These are phyloP conservation scores for Hipposideros armiger DNA, from an alignment of 2,113 vertebrate genomes.

Conservation along the genomic window DNA sequence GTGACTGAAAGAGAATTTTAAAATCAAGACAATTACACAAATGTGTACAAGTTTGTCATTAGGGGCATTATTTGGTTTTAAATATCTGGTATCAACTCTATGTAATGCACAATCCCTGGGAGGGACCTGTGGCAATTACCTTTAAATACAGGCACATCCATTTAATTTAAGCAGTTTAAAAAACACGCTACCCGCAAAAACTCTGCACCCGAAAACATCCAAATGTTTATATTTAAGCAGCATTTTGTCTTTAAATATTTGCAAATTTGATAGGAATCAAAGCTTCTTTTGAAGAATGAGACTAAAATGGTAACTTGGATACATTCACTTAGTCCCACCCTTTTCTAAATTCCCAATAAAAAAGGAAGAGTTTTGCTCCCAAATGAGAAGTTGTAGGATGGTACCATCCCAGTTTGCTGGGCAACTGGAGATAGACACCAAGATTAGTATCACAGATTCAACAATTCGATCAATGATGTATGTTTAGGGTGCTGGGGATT, in stretches of 20 bases:
- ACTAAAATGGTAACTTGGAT: not conserved
- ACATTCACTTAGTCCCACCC: not conserved
- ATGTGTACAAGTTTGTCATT: not conserved
- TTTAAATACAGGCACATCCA: not conserved
- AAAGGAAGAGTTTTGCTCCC: not conserved
- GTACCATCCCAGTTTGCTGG: not conserved
- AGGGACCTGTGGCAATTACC: accelerated
- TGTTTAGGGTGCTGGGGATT: not conserved
- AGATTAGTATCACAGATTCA: accelerated
- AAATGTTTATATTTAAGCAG: not conserved
- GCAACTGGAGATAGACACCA: not conserved
- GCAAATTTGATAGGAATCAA: not conserved
- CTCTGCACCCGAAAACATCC: no score
- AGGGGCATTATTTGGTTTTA: not conserved
- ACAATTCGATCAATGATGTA: no score
- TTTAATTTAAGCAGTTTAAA: not conserved
- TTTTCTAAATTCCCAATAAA: not conserved
- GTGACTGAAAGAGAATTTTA: not conserved
- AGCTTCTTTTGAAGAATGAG: not conserved
- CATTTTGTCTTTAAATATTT: not conserved
- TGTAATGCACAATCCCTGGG: not conserved
- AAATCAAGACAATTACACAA: no score
- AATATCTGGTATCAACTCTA: not conserved
- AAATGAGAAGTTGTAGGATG: not conserved
- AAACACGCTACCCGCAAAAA: not conserved